These are phyloP conservation scores for Jordanella pulchra DNA, from an alignment of 2,797 vertebrate genomes.

Conservation along the genomic window DNA sequence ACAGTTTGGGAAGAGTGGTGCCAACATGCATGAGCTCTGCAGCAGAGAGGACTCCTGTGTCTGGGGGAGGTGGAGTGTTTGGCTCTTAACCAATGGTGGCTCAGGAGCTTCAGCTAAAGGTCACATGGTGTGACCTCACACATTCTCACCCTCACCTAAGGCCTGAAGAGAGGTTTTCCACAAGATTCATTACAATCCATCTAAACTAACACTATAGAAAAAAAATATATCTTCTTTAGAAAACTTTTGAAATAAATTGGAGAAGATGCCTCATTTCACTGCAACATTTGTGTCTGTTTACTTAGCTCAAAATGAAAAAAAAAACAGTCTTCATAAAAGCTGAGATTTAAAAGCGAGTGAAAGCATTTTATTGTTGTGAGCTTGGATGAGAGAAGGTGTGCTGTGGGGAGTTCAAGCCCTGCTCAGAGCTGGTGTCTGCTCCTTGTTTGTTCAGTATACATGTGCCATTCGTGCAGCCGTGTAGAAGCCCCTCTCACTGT, in stretches of 20 bases:
- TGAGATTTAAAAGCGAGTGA: slow-evolving; percentile 16
- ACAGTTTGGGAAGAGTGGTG: slow-evolving; percentile 1
- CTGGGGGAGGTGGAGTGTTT: slow-evolving; percentile 50
- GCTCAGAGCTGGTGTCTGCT: slow-evolving; percentile 5
- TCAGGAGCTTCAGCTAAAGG: slow-evolving; percentile 66
- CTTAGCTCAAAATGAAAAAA: neutral
- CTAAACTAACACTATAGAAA: neutral
- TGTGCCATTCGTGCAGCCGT: slow-evolving; percentile 24
- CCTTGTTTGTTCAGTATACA: slow-evolving; percentile 11
- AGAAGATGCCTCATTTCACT: slow-evolving; percentile 9
- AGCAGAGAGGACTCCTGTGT: slow-evolving; percentile 38
- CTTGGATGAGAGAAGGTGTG: slow-evolving; percentile 2
- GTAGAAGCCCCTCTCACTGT: slow-evolving; percentile 34
- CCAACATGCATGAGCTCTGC: slow-evolving; percentile 26
- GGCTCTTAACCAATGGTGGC: slow-evolving; percentile 71
- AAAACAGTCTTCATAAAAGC: neutral
- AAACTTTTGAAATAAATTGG: neutral
- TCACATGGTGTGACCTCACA: slow-evolving; percentile 75
- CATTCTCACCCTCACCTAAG: slow-evolving; percentile 80
- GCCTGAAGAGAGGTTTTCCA: slow-evolving; percentile 47
- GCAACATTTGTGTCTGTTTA: slow-evolving; percentile 19
- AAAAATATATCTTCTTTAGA: neutral
- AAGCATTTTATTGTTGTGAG: slow-evolving; percentile 15
- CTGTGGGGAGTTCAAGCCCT: neutral
- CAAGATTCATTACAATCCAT: slow-evolving; percentile 37